A percentile compares a stretch with the other conserved stretches of the same genome.
Conservation (phyloP, 2,113 vertebrate genomes). For the Hiodon tergisus region DNA sequence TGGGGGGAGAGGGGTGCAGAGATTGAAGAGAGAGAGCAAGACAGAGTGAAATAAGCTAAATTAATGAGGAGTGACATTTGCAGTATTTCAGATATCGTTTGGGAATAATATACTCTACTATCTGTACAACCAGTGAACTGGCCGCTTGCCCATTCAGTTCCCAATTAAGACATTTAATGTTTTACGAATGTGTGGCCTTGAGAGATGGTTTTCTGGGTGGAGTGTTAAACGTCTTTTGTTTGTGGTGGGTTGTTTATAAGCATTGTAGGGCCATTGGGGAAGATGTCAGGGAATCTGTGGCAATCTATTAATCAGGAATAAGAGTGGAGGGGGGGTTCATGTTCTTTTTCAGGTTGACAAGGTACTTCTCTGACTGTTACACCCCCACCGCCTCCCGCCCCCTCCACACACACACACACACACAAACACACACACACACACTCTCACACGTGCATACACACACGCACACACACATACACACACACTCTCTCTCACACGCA, state of each 20-base stretch:
- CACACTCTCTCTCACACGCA: neutral
- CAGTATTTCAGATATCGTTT: constrained; percentile 35
- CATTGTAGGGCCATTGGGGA: no score
- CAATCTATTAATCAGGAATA: no score
- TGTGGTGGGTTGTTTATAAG: no score
- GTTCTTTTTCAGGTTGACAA: no score
- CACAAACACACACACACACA: neutral
- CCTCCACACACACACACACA: neutral
- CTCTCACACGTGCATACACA: neutral
- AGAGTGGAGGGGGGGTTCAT: no score
- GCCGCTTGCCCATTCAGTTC: no score
- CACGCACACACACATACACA: neutral
- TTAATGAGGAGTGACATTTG: neutral
- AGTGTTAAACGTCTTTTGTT: no score
- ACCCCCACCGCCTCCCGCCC: neutral
- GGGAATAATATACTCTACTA: constrained; percentile 42
- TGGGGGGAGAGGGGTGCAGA: constrained; percentile 24
- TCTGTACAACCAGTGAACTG: neutral
- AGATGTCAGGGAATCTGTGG: no score
- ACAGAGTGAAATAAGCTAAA: constrained; percentile 23
- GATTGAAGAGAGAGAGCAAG: constrained; percentile 6
- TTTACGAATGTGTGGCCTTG: no score
- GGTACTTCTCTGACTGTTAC: no score
- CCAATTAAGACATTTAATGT: no score
- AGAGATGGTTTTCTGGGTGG: no score